Percentiles rank a stretch among this genome's conserved stretches.
phyloP scores from a whole-genome alignment of 2,113 vertebrate species.

The Osmerus mordax region DNA sequence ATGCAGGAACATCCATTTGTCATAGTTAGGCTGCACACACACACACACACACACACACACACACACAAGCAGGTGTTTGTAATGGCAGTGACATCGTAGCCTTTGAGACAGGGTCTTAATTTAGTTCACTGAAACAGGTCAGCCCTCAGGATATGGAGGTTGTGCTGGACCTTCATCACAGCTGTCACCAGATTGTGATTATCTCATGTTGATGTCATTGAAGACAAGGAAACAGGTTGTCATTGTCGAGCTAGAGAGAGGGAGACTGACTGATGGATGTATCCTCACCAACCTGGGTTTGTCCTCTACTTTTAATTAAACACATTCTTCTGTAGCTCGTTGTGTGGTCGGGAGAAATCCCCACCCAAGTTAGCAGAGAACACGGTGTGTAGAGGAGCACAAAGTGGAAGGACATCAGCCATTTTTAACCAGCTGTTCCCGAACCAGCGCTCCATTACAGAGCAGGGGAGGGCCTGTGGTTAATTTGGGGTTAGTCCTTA shows the following conservation, averaged over 20 bases:
- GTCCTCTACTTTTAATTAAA: neutral
- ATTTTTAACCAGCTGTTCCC: neutral
- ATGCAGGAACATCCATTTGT: neutral
- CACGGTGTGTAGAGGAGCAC: too few species aligned
- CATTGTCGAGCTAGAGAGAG: neutral
- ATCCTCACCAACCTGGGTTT: neutral
- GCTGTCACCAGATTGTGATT: slow-evolving; percentile 1
- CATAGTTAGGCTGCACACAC: too few species aligned
- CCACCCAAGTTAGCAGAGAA: neutral
- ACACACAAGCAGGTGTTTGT: neutral
- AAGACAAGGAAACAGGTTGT: neutral
- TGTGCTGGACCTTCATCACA: neutral
- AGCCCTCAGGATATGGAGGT: neutral
- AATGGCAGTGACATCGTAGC: slow-evolving; percentile 8
- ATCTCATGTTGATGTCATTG: slow-evolving; percentile 9
- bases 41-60: too few species aligned
- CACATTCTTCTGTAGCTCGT: neutral
- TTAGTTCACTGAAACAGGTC: slow-evolving; percentile 13
- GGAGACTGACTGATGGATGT: neutral
- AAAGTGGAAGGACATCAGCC: neutral
- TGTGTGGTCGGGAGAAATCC: slow-evolving; percentile 3
- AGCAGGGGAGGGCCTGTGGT: slow-evolving; percentile 4
- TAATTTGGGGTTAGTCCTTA: slow-evolving; percentile 1
- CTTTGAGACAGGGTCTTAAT: slow-evolving; percentile 6
- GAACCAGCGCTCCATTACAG: neutral